A percentile compares a stretch with the other conserved stretches of the same genome.
phyloP scores from a whole-genome alignment of 2,888 invertebrate species.

The Onchidella celtica region DNA sequence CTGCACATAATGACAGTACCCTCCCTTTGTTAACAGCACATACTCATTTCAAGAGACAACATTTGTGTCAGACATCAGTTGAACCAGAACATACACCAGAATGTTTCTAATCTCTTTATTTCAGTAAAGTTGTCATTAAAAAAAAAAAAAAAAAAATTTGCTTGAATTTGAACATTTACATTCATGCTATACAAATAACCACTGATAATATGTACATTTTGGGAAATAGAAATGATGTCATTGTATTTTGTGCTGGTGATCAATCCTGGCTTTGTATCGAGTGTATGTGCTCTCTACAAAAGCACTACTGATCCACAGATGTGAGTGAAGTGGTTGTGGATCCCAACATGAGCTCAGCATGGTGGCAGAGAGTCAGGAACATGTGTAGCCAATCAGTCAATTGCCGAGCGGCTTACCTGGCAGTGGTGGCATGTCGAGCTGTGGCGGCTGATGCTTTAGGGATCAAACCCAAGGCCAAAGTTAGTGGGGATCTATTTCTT shows the following conservation, averaged over 20 bases:
- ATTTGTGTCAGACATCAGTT: neutral
- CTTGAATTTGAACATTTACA: no score
- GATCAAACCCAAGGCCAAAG: slow-evolving; percentile 43
- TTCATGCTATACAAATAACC: no score
- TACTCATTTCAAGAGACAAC: neutral
- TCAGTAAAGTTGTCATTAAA: no score
- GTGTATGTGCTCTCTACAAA: no score
- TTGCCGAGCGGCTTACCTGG: slow-evolving; percentile 89
- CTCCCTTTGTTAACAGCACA: neutral
- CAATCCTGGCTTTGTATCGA: no score
- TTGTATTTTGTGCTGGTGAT: no score
- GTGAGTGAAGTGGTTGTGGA: slow-evolving; percentile 84
- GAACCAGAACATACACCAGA: no score
- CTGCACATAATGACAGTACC: neutral
- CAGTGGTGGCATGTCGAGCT: slow-evolving; percentile 90
- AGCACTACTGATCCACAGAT: slow-evolving; percentile 69
- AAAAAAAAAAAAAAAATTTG: no score
- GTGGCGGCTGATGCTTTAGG: slow-evolving; percentile 81
- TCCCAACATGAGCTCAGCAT: slow-evolving; percentile 87
- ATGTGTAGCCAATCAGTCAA: slow-evolving; percentile 87
- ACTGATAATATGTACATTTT: no score
- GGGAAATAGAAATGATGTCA: no score
- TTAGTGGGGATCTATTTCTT: no score
- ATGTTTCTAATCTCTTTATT: no score
- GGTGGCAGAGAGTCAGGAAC: slow-evolving; percentile 91